Base-by-base conservation (phyloP, 2,113 vertebrate species). In the Zonotrichia leucophrys region DNA sequence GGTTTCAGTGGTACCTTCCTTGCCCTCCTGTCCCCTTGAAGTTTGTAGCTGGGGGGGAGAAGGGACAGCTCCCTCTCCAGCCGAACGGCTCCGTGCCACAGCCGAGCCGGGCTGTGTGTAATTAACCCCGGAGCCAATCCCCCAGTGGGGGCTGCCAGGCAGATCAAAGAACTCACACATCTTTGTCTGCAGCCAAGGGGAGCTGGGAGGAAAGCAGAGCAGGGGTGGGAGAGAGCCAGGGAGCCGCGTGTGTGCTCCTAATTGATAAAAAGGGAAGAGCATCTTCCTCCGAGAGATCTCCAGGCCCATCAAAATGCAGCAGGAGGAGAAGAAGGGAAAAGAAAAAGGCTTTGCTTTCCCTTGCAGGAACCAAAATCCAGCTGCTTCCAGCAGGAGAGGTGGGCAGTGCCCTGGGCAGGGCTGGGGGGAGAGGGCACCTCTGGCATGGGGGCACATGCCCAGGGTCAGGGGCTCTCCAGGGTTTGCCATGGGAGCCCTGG, bases 81-180 rank as follows among this genome's bases (percentile, higher is more conserved):
- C 96, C 73, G 52, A 84, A 62, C 35, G 86, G 95, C 96, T 94
- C 92, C 83, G 69, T 89, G 95, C 96, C 97, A 94, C 96, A 91
- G 95, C 95, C 97, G 79, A 87, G 94, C 74, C 30, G 52, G 95
- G 80, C 92, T 77, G 96, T 75, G 95, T 95, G 96, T 98, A 97
- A 97, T 98, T 98, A 98, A 97, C 97, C 96, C 95, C 95, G 82
- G 50, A 97, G 97, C 93, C 95, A 97, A 96, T 96, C 93, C 97
- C 97, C 97, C 82, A 70, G 96, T 5, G 97, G 94, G 89, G 89
- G 95, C 97, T 97, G 97, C 97, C 97, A 97, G 95, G 96, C 96
- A 97, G 95, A 97, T 98, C 97, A 98, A 98, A 98, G 97, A 56
- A 33, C 96, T 95, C 94, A 82, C 96, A 96, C 95, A 97, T 95